Base-by-base conservation (phyloP, 2,113 vertebrate genomes). In the Nesospiza acunhae region DNA sequence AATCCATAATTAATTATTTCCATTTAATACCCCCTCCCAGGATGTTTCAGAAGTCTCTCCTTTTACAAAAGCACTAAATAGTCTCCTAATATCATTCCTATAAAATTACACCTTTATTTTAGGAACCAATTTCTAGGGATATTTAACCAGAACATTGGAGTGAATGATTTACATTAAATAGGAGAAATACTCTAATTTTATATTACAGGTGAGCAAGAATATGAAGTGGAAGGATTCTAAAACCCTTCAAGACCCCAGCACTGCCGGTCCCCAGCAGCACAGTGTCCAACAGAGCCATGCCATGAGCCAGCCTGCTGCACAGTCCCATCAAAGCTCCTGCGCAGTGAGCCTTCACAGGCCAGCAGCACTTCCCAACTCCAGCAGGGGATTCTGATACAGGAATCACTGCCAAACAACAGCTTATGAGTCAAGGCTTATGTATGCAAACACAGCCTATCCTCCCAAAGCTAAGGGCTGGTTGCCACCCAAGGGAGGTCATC, bases 301-400 rank as follows among this genome's bases (percentile, higher is more conserved):
- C 9, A 0, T 27, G 0, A 27, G n/a, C 19, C 72, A 75, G 21
- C 0, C 1, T 4, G 14, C 27, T 15, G 64, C 12, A 13, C 42
- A 77, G 44, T 33, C 33, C 11, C 11, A 33, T 14, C 6, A 27
- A 3, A 20, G 0, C 59, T 41, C 41, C 37, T 22, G 26, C 7
- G 37, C 33, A 26, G 23, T 0, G 30, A 76, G 41, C 67, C 60
- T 67, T 28, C 64, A 8, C 8, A 27, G 77, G 46, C 84, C 27
- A 52, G 27, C 41, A 52, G 30, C 87, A 59, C 30, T 10, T 11
- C 75, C 66, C 47, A 30, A 0, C 39, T 60, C 49, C 84, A 63
- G 6, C 35, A 18, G 39, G 53, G 68, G 47, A 87, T 52, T 59
- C 22, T 37, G 69, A 4, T 7, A 70, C 56, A 60, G 70, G 44